Evolutionary conservation across 1,140 invertebrate genomes (phyloP), one percentile per base, ranked within the genome.

Genomic region (Elymnias hypermnestra): DNA sequence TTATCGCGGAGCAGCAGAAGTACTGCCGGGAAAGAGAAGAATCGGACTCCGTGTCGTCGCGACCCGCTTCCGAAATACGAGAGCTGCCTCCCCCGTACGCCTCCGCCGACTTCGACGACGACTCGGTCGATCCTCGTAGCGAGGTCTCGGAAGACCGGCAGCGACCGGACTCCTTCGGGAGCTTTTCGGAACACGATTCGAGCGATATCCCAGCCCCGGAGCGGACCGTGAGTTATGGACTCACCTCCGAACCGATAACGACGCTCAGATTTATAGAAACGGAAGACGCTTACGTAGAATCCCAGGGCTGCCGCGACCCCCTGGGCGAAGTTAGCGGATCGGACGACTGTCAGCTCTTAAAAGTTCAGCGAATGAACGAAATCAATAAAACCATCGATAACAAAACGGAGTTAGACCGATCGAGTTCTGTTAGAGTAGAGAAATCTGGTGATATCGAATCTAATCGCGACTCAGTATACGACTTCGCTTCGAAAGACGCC

Each of bases 1-100:
- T 93, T 60, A 92, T 94, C 47, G 92, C 91, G 2, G 92, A 94
- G 57, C 92, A 94, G 67, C 91, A 93, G 62, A 91, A 91, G 71
- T 93, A 92, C 62, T 90, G 87, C 52, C 79, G 87, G 17, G 86
- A 86, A 29, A 78, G 88, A 64, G 88, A 90, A 63, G 87, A 87
- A 33, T 76, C 86, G 14, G 88, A 90, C 60, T 87, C 87, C 4
- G 69, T 83, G 57, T 87, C 88, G 12, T 87, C 86, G n/a, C 74
- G 86, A 25, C 86, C 86, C 13, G 71, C 83, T n/a, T 87, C 86
- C 17, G 84, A 87, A 58, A 85, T 87, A 53, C 70, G 82, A 7
- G 86, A 87, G 57, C 45, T 87, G 13, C 86, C 86, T 25, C 83
- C 86, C 23, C 86, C 86, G 0, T 86, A 85, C 26, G 73, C 83